Evolutionary conservation across 2,113 vertebrate species (phyloP).

Genomic region (Cepphus grylle): DNA sequence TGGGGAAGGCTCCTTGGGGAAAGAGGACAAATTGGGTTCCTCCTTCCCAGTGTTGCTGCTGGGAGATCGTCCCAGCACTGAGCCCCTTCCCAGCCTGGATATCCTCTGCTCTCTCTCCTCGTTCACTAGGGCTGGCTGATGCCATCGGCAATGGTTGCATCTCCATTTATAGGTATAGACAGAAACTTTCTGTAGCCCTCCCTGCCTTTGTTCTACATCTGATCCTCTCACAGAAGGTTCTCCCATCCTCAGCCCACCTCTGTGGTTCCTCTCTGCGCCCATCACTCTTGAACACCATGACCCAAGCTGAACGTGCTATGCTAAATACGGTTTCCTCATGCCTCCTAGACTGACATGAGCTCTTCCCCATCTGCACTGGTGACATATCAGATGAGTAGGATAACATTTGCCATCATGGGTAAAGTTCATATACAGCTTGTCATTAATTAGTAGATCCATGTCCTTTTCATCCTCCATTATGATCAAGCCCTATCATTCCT

Average conservation of each 20-base stretch:
- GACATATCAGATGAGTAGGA: neutral
- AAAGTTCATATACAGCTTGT: neutral
- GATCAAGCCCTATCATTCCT: neutral
- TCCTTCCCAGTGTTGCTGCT: neutral
- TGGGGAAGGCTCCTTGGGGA: neutral
- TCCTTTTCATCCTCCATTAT: conserved; percentile 42
- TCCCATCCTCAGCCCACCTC: fast-evolving
- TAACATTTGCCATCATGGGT: neutral
- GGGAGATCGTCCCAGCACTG: neutral
- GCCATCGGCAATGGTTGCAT: neutral
- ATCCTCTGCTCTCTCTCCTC: neutral
- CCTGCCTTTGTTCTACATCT: fast-evolving
- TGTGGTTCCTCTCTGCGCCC: neutral
- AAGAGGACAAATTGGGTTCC: neutral
- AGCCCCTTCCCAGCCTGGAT: neutral
- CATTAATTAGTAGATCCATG: neutral
- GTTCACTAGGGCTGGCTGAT: neutral
- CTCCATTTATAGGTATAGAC: fast-evolving
- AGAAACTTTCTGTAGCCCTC: neutral
- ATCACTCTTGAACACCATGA: neutral
- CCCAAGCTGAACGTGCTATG: fast-evolving
- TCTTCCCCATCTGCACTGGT: neutral
- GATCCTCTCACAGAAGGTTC: neutral
- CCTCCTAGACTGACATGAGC: fast-evolving
- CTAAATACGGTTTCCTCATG: fast-evolving